These are phyloP conservation scores for Piscicola geometra DNA, from an alignment of 2,888 invertebrate genomes.

Conservation along the genomic window DNA sequence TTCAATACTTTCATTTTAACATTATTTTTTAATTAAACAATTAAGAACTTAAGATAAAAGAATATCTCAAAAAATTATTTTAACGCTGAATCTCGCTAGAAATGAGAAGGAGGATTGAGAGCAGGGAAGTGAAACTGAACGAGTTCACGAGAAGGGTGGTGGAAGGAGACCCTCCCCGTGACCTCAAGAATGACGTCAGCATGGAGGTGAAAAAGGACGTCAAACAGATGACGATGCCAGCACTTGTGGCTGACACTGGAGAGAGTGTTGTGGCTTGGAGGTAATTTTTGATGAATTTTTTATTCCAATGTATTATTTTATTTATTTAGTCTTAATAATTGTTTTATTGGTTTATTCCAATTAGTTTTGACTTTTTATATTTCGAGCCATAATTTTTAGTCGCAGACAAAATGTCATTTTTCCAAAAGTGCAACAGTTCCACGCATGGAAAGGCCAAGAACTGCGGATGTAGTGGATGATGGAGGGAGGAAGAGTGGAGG, in stretches of 20 bases:
- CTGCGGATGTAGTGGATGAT: neutral
- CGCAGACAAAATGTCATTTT: no score
- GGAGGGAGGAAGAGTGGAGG: neutral
- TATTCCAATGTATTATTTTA: no score
- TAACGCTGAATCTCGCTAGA: no score
- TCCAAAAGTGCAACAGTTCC: neutral
- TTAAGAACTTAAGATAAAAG: no score
- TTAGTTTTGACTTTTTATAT: no score
- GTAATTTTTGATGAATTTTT: no score
- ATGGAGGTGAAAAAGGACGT: neutral
- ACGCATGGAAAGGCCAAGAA: neutral
- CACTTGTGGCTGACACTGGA: no score
- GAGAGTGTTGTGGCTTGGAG: no score
- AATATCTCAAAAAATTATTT: no score
- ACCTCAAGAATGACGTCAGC: neutral
- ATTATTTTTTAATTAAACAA: neutral
- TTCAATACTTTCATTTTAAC: neutral
- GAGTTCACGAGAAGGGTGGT: constrained; percentile 20
- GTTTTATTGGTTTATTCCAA: no score
- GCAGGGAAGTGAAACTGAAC: constrained; percentile 26
- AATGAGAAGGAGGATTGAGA: constrained; percentile 28
- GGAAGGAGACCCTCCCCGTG: constrained; percentile 13
- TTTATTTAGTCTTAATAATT: no score
- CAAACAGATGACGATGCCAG: neutral
- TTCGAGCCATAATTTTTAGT: no score